Percentiles rank a stretch among this genome's conserved stretches.
phyloP scores from a whole-genome alignment of 2,797 vertebrate genomes.

The Spinus olivaceus region DNA sequence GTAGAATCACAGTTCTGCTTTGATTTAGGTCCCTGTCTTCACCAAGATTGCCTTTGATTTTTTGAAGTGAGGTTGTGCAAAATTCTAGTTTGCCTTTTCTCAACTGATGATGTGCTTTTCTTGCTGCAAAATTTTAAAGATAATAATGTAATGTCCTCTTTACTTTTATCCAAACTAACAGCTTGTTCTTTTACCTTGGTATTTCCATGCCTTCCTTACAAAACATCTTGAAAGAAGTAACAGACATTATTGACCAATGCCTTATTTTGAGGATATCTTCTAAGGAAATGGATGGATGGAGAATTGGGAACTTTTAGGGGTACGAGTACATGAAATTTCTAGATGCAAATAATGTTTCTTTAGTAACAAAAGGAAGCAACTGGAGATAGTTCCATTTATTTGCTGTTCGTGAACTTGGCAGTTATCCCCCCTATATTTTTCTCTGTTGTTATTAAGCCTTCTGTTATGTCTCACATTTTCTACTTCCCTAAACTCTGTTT shows the following conservation, averaged over 20 bases:
- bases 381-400: not conserved
- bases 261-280: not conserved
- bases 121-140: not conserved
- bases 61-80: not conserved
- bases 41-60: not conserved
- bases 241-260: not conserved
- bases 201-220: not conserved
- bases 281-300: not conserved
- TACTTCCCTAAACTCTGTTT: not conserved
- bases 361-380: not conserved
- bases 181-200: not conserved
- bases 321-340: not conserved
- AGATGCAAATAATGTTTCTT: not conserved
- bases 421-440: not conserved
- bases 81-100: not conserved
- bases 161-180: not conserved
- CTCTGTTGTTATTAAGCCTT: not conserved
- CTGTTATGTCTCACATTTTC: not conserved
- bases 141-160: not conserved
- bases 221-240: not conserved
- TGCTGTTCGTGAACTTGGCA: not conserved
- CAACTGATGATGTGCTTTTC: not conserved
- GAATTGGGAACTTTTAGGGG: not conserved
- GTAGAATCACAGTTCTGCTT: not conserved
- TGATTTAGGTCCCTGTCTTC: not conserved